Evolutionary conservation across 2,888 invertebrate species (phyloP).

Genomic region (Galerucella calmariensis): DNA sequence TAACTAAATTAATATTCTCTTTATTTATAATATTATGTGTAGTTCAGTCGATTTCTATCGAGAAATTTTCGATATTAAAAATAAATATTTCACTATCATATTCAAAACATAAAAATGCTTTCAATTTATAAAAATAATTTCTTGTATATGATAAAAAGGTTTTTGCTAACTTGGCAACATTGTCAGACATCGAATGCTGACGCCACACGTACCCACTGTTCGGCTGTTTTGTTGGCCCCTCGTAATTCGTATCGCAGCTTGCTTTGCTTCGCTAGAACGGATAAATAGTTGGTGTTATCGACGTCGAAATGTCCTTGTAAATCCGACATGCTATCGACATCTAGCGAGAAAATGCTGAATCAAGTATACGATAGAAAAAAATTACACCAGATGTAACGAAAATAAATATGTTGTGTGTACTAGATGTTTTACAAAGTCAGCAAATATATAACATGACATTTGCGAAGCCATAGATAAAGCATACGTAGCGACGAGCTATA

Average conservation of each 20-base stretch:
- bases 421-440: too few species aligned
- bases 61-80: too few species aligned
- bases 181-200: conserved; percentile 15
- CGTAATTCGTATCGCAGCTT: conserved; percentile 11
- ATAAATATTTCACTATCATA: too few species aligned
- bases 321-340: neutral
- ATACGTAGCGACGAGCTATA: too few species aligned
- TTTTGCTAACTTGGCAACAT: conserved; percentile 10
- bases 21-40: too few species aligned
- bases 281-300: conserved; percentile 16
- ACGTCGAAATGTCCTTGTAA: conserved; percentile 1
- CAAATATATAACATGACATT: too few species aligned
- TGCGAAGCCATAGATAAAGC: too few species aligned
- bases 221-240: conserved; percentile 17
- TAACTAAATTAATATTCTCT: too few species aligned
- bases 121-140: neutral
- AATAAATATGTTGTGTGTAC: too few species aligned
- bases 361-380: neutral
- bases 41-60: too few species aligned
- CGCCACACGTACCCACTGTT: conserved; percentile 12
- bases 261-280: conserved; percentile 5
- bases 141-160: neutral
- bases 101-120: neutral
- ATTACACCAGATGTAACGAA: neutral
- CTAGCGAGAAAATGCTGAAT: neutral